A percentile compares a stretch with the other conserved stretches of the same genome.
phyloP scores from a whole-genome alignment of 2,113 vertebrate species.

The Athene noctua region DNA sequence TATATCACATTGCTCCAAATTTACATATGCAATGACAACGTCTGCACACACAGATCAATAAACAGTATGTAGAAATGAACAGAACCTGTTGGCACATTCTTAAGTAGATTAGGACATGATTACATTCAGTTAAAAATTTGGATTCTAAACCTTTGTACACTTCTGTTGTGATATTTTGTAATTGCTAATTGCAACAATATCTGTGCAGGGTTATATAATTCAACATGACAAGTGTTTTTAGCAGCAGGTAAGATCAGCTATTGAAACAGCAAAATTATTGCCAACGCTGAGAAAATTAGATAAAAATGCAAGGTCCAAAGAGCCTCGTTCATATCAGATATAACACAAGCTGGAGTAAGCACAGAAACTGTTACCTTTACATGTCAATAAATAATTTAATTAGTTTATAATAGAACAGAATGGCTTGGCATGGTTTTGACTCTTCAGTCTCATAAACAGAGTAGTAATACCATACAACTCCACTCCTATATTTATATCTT shows the following conservation, averaged over 20 bases:
- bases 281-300: constrained; percentile 20
- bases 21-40: not conserved
- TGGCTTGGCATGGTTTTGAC: not conserved
- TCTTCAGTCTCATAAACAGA: not conserved
- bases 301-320: constrained; percentile 33
- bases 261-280: constrained; percentile 44
- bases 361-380: constrained; percentile 1
- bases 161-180: constrained; percentile 48
- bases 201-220: constrained; percentile 14
- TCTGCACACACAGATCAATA: not conserved
- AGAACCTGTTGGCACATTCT: not conserved
- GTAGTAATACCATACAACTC: not conserved
- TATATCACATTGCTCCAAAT: not conserved
- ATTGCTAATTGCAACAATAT: constrained; percentile 40
- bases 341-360: not conserved
- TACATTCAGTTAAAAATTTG: not conserved
- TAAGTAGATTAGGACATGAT: not conserved
- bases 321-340: constrained; percentile 11
- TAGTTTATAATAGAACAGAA: not conserved
- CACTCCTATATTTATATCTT: not conserved
- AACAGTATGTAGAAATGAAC: not conserved
- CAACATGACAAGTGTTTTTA: constrained; percentile 46
- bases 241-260: constrained; percentile 46
- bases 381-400: constrained; percentile 42
- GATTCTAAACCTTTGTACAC: constrained; percentile 32